Conservation (phyloP, 2,888 invertebrate genomes). For the Dysmachus trigonus region DNA sequence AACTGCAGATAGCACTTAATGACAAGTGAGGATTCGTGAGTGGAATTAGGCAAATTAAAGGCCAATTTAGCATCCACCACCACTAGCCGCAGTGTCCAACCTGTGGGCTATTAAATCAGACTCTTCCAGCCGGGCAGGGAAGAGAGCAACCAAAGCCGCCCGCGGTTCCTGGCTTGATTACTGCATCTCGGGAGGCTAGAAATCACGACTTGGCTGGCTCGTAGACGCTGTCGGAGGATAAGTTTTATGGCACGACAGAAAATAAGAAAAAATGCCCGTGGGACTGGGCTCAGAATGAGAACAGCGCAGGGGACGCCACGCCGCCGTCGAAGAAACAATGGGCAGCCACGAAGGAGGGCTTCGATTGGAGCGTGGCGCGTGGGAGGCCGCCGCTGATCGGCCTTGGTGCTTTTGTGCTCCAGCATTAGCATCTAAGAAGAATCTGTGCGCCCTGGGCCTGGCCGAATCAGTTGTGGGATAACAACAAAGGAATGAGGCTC, state of each 20-base stretch:
- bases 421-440: not conserved
- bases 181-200: constrained; percentile 9
- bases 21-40: constrained; percentile 24
- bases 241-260: constrained; percentile 22
- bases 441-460: not conserved
- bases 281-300: constrained; percentile 4
- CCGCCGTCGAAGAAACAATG: constrained; percentile 15
- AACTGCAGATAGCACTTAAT: constrained; percentile 26
- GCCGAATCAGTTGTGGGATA: not conserved
- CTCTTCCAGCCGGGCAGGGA: not conserved
- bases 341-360: not conserved
- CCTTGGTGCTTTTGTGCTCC: not conserved
- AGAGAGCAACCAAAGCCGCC: not conserved
- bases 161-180: not conserved
- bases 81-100: not conserved
- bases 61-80: constrained; percentile 17
- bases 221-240: constrained; percentile 15
- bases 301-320: not conserved
- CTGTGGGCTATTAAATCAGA: constrained; percentile 8
- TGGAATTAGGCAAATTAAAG: constrained; percentile 40
- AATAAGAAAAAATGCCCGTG: constrained; percentile 11
- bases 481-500: not conserved
- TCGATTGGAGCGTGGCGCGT: constrained; percentile 39
- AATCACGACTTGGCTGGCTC: constrained; percentile 5
- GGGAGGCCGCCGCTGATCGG: constrained; percentile 41